Evolutionary conservation across 2,888 invertebrate species (phyloP).

Genomic region (Poecilus cupreus): DNA sequence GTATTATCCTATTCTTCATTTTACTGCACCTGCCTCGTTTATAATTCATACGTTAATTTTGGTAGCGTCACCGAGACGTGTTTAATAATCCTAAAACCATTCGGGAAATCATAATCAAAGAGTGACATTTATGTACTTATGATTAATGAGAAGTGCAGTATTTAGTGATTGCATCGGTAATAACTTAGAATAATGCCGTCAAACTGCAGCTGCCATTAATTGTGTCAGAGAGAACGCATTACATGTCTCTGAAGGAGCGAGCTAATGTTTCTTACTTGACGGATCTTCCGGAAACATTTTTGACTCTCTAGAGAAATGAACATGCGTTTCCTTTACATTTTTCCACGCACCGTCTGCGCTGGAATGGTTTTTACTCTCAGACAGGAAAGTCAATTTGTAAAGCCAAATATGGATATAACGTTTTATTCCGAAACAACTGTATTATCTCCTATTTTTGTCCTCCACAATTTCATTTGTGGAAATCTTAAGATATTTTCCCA

Average conservation of each 20-base stretch:
- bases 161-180: constrained; percentile 35
- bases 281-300: constrained; percentile 10
- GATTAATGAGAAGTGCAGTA: constrained; percentile 15
- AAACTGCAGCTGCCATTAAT: neutral
- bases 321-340: constrained; percentile 37
- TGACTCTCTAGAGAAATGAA: constrained; percentile 31
- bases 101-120: neutral
- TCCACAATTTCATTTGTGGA: constrained; percentile 17
- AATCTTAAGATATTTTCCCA: neutral
- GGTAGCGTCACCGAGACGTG: neutral
- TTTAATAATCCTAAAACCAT: constrained; percentile 6
- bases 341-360: constrained; percentile 11
- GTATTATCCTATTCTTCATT: neutral
- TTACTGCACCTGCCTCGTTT: neutral
- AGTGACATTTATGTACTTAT: constrained; percentile 1
- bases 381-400: constrained; percentile 35
- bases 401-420: constrained; percentile 34
- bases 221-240: neutral
- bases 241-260: neutral
- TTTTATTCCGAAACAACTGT: constrained; percentile 25
- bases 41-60: neutral
- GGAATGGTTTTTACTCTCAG: constrained; percentile 25
- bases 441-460: constrained; percentile 18
- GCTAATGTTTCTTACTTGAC: constrained; percentile 30
- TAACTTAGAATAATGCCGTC: constrained; percentile 10